Evolutionary conservation across 2,888 invertebrate genomes (phyloP).

Genomic region (Macrosiphum euphorbiae): DNA sequence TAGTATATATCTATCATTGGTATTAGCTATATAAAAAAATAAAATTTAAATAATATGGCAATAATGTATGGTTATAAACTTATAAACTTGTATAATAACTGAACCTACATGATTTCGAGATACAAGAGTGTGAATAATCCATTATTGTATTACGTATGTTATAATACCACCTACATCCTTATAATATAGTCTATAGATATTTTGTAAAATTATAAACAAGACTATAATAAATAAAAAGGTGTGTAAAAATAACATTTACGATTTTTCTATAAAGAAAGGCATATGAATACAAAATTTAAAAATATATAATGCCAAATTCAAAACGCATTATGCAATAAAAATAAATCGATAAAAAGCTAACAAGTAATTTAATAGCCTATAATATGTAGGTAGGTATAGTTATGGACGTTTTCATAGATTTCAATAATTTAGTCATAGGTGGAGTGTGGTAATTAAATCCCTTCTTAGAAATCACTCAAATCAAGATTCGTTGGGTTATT

Average conservation of each 20-base stretch:
- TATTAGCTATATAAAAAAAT: neutral
- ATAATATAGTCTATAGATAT: neutral
- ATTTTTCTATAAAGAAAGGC: neutral
- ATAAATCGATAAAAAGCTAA: neutral
- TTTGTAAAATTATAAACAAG: neutral
- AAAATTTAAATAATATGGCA: neutral
- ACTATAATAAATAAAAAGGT: neutral
- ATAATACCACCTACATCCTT: neutral
- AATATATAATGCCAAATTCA: neutral
- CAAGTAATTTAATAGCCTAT: neutral
- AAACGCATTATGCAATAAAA: neutral
- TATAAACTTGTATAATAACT: neutral
- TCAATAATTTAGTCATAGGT: neutral
- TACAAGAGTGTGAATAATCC: neutral
- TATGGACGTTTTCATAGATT: neutral
- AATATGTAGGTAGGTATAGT: neutral
- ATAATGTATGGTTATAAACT: neutral
- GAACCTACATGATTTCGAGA: neutral
- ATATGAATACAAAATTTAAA: neutral
- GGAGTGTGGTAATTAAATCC: neutral
- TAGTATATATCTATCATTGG: neutral
- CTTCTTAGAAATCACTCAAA: neutral
- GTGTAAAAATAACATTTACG: neutral
- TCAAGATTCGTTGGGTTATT: neutral
- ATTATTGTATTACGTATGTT: neutral